phyloP scores from a whole-genome alignment of 2,797 vertebrate species.

The Taenioides sp. region DNA sequence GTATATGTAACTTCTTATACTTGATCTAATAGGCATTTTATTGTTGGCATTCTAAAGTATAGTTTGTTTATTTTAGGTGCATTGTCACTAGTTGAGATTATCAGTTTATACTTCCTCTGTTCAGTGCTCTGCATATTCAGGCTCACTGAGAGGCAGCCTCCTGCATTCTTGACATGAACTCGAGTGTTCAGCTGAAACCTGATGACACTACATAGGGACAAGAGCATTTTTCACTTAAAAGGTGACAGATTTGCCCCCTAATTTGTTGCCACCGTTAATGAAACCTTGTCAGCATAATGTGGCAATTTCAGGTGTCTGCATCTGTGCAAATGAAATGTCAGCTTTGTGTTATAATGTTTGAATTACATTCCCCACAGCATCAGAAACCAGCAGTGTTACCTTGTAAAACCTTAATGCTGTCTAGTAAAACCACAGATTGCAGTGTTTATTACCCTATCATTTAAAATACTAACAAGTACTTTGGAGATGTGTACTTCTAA shows the following conservation, averaged over 20 bases:
- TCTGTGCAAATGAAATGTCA: conserved; percentile 58
- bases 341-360: conserved; percentile 27
- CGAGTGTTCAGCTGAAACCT: conserved; percentile 32
- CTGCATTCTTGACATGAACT: conserved; percentile 44
- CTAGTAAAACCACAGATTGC: conserved; percentile 52
- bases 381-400: conserved; percentile 36
- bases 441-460: conserved; percentile 33
- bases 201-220: conserved; percentile 33
- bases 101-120: conserved; percentile 13
- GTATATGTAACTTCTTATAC: not conserved
- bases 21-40: not conserved
- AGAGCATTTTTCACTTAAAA: conserved; percentile 8
- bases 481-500: conserved; percentile 21
- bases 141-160: conserved; percentile 24
- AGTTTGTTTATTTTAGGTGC: conserved; percentile 33
- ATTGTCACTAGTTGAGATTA: conserved; percentile 7
- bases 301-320: conserved; percentile 47
- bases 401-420: conserved; percentile 49
- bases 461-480: conserved; percentile 26
- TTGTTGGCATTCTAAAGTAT: conserved; percentile 12
- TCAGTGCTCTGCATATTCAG: conserved; percentile 22
- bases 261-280: conserved; percentile 59
- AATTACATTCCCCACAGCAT: conserved; percentile 53
- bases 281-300: conserved; percentile 52
- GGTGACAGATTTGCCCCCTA: conserved; percentile 41